Conservation (phyloP, 2,113 vertebrate species). For the Neotoma lepida region DNA sequence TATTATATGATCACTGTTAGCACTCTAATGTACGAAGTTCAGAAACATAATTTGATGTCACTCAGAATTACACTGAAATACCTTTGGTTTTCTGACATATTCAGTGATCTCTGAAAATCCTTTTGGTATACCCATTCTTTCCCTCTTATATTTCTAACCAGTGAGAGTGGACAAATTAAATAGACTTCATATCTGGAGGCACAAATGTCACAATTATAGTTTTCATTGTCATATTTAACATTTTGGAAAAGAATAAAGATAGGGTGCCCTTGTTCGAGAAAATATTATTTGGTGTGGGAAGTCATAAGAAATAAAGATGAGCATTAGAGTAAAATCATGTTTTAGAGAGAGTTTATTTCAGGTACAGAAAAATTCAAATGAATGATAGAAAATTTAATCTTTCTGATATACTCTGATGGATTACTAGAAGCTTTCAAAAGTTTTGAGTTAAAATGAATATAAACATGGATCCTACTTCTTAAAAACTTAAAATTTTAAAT, state of each 20-base stretch:
- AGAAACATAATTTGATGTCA: background rate
- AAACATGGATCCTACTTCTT: background rate
- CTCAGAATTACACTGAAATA: background rate
- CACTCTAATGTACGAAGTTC: background rate
- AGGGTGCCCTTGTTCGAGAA: background rate
- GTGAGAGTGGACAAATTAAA: background rate
- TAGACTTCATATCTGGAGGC: background rate
- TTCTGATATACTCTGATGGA: background rate
- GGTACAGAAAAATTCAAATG: background rate
- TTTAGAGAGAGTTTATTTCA: constrained; percentile 22
- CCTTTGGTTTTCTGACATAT: background rate
- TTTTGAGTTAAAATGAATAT: constrained; percentile 32
- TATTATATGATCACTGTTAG: background rate
- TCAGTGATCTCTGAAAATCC: background rate
- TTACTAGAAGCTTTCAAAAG: constrained; percentile 33
- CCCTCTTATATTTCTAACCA: background rate
- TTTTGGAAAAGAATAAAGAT: background rate
- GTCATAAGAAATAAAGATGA: constrained; percentile 19
- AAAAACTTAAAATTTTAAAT: background rate
- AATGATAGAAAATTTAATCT: background rate
- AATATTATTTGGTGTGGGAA: background rate
- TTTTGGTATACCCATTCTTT: background rate
- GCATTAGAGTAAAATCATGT: background rate
- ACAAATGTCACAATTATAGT: background rate
- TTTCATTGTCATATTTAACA: background rate